These are phyloP conservation scores for Acanthurus leucopareius DNA, from an alignment of 2,797 vertebrate genomes.

Conservation along the genomic window DNA sequence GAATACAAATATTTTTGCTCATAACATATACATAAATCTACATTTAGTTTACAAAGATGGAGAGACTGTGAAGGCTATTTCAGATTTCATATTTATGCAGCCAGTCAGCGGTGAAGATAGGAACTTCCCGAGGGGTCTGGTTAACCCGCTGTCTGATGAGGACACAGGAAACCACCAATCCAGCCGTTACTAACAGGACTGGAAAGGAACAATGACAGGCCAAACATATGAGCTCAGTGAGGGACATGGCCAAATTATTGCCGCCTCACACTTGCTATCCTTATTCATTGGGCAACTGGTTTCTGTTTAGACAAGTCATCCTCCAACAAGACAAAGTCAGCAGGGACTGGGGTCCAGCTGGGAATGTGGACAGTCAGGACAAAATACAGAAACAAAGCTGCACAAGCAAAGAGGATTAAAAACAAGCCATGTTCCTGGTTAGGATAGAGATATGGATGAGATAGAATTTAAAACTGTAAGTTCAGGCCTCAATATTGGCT, in stretches of 20 bases:
- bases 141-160: constrained; percentile 67
- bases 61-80: constrained; percentile 24
- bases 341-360: constrained; percentile 64
- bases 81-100: constrained; percentile 31
- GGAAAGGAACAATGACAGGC: constrained; percentile 83
- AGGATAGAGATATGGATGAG: not conserved
- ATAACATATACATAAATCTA: not conserved
- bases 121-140: constrained; percentile 59
- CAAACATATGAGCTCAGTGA: constrained; percentile 89
- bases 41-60: not conserved
- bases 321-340: constrained; percentile 74
- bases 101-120: constrained; percentile 47
- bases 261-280: constrained; percentile 70
- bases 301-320: constrained; percentile 78
- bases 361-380: constrained; percentile 50
- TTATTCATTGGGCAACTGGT: constrained; percentile 64
- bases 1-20: not conserved
- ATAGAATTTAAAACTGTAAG: not conserved
- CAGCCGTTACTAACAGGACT: constrained; percentile 83
- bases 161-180: constrained; percentile 86
- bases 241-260: constrained; percentile 73
- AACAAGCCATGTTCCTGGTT: constrained; percentile 7
- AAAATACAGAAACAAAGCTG: constrained; percentile 69
- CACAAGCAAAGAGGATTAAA: constrained; percentile 59
- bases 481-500: not conserved